These are phyloP conservation scores for Aricia artaxerxes DNA, from an alignment of 2,888 invertebrate genomes.

Conservation along the genomic window DNA sequence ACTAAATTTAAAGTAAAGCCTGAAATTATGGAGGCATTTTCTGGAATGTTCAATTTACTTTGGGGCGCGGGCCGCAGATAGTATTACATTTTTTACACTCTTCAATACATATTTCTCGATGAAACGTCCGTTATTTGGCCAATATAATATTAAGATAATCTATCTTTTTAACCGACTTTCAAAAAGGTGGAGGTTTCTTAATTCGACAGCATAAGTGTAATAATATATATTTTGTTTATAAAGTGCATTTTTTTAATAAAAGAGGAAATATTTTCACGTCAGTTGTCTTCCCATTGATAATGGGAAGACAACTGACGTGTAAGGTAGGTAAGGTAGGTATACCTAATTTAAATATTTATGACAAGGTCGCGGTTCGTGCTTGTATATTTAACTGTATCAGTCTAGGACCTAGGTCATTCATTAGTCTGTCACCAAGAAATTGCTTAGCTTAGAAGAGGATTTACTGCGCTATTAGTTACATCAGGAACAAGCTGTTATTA, in stretches of 20 bases:
- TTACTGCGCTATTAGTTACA: not conserved
- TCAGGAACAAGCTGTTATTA: not conserved
- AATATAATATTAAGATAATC: not conserved
- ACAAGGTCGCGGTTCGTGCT: not conserved
- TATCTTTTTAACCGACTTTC: too few species aligned
- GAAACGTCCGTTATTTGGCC: not conserved
- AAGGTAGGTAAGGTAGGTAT: too few species aligned
- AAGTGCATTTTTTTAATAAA: too few species aligned
- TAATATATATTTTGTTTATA: too few species aligned
- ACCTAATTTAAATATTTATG: not conserved
- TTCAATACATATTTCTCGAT: conserved; percentile 44
- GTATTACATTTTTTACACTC: conserved; percentile 59
- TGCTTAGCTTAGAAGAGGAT: conserved; percentile 12
- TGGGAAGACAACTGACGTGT: too few species aligned
- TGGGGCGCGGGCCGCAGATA: conserved; percentile 52
- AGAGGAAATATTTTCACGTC: too few species aligned
- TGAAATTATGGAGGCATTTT: conserved; percentile 67
- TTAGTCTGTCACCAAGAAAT: conserved; percentile 17
- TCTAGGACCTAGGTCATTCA: not conserved
- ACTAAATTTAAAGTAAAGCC: conserved; percentile 67
- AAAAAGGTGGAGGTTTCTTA: too few species aligned
- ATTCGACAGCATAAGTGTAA: too few species aligned
- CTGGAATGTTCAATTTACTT: conserved; percentile 71
- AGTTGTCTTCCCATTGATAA: too few species aligned
- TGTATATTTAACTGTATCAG: not conserved